Base-by-base conservation (phyloP, 2,888 invertebrate genomes). In the Timema podura region DNA sequence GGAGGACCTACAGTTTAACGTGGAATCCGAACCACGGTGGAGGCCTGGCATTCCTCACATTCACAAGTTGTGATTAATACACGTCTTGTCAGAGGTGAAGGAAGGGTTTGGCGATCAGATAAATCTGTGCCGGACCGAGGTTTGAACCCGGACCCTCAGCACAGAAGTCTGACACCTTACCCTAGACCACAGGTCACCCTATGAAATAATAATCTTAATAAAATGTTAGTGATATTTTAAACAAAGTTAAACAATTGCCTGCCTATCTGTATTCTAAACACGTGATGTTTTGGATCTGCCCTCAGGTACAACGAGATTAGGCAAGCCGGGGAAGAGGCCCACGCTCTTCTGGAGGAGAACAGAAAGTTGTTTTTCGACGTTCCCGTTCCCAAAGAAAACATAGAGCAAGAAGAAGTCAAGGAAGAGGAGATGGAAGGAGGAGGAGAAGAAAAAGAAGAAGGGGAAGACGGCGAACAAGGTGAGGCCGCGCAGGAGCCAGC, bases 341-440 rank as follows among this genome's bases (percentile, higher is more conserved):
- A 84, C 72, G 78, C 82, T 6, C 81, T 89, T 15, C 81, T 92
- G 73, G 82, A 82, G 47, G 83, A 87, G 5, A 92, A 93, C 80
- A 89, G 88, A 75, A 86, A 86, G 70, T 78, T 92, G 6, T 90
- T 90, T 76, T 89, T 90, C 76, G 88, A 91, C 76, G 83, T 89
- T 59, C 57, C 69, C 9, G 76, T 76, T 57, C 72, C 74, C 7
- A 75, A 76, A 45, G 74, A 76, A 57, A 76, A 51, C 45, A 16
- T 65, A 10, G 65, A 47, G 48, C 61, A 65, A 46, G 70, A 71
- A 11, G 72, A 67, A 48, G 67, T 70, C 49, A 69, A 30, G 15
- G 67, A 70, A 13, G 73, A 71, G 10, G 72, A 73, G 48, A 70
- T 65, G 15, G 67, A 59, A 44, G 74, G 73, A 65, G 74, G 72